Base-by-base conservation (phyloP, 1,140 invertebrate species). In the Tetragonula clypearis region DNA sequence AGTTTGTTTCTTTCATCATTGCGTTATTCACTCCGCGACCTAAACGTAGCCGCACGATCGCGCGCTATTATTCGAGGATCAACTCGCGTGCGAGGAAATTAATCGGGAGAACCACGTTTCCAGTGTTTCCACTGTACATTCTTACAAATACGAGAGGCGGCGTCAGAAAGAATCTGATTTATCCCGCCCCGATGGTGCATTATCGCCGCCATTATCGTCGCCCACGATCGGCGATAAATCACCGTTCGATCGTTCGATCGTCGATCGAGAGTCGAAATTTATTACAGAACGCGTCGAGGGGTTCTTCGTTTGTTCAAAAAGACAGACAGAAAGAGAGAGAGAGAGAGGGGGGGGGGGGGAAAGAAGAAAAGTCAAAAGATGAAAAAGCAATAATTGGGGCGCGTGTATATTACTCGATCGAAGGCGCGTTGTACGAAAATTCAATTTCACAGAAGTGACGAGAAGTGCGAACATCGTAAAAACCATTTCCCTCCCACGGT, bases 401-500 rank as follows among this genome's bases (percentile, higher is more conserved):
- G 55, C 30, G 30, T 30, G 30, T n/a, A 35, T 35, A 35, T 35
- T 35, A 35, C 55, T 49, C 17, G 68, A 80, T 73, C 21, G 41
- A 49, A 49, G 8, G 68, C 23, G 68, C 23, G 41, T 72, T n/a
- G 26, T 41, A 26, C 68, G 55, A 55, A 55, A 82, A 81, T 73
- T 79, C 58, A 86, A 88, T 88, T 89, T 85, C 79, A 85, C 56
- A 30, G 30, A 30, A 30, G 65, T 66, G 80, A 71, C 62, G 30
- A 68, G 81, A 75, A 79, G 85, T 72, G 87, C 78, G 83, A 82
- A 81, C 72, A 77, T 73, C 78, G 87, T 81, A 86, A 83, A 82
- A 78, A 84, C 84, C 74, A 83, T 8, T 49, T 8, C 41, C 41
- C 41, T 49, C 41, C 41, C 41, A 35, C 84, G 73, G 79, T 66